Evolutionary conservation across 1,140 invertebrate genomes (phyloP).

Genomic region (Scaptomyza montana): DNA sequence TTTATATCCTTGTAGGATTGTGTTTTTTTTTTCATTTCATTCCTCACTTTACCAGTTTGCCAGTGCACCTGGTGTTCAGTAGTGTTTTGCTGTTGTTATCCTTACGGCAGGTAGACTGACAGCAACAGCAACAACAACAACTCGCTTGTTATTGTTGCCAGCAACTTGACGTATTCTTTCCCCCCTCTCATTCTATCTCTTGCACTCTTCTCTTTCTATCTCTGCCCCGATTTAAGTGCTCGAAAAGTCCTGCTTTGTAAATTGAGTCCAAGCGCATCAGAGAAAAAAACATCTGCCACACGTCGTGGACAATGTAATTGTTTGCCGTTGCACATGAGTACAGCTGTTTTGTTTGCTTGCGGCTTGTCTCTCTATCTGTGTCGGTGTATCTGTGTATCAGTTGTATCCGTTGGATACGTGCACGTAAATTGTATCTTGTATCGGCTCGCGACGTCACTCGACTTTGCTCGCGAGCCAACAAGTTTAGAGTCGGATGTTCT

Average conservation of each 20-base stretch:
- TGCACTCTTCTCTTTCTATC: not conserved
- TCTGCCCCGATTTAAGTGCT: conserved; percentile 52
- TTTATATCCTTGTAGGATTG: conserved; percentile 43
- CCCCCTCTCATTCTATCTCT: conserved; percentile 1
- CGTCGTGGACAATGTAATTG: conserved; percentile 66
- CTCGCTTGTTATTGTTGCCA: conserved; percentile 59
- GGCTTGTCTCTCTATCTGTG: conserved; percentile 29
- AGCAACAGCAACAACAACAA: conserved; percentile 17
- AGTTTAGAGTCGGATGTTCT: conserved; percentile 25
- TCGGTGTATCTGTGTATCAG: not conserved
- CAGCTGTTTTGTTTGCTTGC: conserved; percentile 56
- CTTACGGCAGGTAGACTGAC: conserved; percentile 46
- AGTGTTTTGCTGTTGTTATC: conserved; percentile 39
- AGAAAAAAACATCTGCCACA: conserved; percentile 76
- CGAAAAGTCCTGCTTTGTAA: conserved; percentile 57
- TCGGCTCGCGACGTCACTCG: conserved; percentile 28
- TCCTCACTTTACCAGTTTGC: conserved; percentile 25
- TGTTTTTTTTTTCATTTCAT: conserved; percentile 5
- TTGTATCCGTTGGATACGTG: conserved; percentile 27
- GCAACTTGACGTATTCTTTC: conserved; percentile 32
- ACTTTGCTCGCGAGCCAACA: conserved; percentile 65
- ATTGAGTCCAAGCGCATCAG: conserved; percentile 30
- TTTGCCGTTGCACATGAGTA: conserved; percentile 72
- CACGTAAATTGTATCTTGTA: conserved; percentile 15
- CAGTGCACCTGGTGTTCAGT: conserved; percentile 63